These are phyloP conservation scores for Epistrophe eligans DNA, from an alignment of 2,888 invertebrate species.

Conservation along the genomic window DNA sequence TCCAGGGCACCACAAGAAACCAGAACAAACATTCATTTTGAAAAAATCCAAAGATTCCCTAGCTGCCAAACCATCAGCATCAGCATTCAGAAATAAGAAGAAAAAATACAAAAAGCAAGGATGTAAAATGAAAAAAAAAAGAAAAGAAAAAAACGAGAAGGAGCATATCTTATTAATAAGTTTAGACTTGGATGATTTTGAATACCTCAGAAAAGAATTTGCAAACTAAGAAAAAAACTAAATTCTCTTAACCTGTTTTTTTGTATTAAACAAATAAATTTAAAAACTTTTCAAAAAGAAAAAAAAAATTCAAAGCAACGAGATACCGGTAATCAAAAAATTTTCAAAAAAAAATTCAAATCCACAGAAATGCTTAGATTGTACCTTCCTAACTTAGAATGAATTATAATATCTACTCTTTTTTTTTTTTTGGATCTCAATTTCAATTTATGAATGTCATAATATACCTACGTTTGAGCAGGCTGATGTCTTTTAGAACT, in stretches of 20 bases:
- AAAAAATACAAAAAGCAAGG: not conserved
- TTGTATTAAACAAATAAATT: not conserved
- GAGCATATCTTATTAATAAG: conserved; percentile 40
- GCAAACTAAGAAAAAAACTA: not conserved
- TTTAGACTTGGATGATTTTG: conserved; percentile 37
- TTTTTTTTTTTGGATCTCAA: not conserved
- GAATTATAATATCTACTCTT: not conserved
- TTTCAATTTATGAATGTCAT: conserved; percentile 37
- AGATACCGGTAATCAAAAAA: not conserved
- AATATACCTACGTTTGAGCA: no score
- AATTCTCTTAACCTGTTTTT: conserved; percentile 26
- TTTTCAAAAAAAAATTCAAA: not conserved
- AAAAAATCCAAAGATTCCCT: conserved; percentile 31
- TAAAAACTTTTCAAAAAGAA: conserved; percentile 5
- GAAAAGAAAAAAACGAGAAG: not conserved
- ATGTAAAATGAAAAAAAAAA: not conserved
- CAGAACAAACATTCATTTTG: conserved; percentile 38
- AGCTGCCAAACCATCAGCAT: not conserved
- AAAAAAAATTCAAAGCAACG: not conserved
- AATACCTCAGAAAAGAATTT: conserved; percentile 19
- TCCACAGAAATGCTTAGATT: not conserved
- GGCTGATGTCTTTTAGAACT: not conserved
- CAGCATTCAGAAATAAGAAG: not conserved
- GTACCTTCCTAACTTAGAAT: not conserved
- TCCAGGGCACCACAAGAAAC: conserved; percentile 40